Percentiles rank a stretch among this genome's conserved stretches.
These are phyloP conservation scores for Okapia johnstoni DNA, from an alignment of 2,113 vertebrate species.

Conservation along the genomic window DNA sequence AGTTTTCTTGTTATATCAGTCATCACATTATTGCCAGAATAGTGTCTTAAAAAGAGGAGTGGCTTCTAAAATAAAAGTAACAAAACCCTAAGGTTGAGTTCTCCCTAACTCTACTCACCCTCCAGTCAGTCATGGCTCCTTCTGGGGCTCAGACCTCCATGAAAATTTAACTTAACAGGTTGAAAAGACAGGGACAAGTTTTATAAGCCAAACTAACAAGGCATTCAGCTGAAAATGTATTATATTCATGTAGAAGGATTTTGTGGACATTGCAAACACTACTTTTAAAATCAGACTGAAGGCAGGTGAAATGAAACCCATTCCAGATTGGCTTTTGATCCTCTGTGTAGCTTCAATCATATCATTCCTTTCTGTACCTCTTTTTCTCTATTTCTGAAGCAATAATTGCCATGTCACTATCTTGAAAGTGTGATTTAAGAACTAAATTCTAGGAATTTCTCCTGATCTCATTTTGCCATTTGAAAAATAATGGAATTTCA, in stretches of 20 bases:
- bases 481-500: constrained; percentile 14
- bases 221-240: neutral
- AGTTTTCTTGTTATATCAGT: constrained; percentile 46
- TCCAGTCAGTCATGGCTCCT: neutral
- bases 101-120: neutral
- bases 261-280: neutral
- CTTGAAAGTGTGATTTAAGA: constrained; percentile 26
- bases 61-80: constrained; percentile 23
- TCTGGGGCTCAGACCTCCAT: neutral
- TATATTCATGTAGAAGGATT: neutral
- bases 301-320: neutral
- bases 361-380: neutral
- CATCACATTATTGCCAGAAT: neutral
- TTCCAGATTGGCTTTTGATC: neutral
- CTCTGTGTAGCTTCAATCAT: neutral
- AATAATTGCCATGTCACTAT: neutral
- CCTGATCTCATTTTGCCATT: neutral
- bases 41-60: neutral
- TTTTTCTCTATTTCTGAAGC: neutral
- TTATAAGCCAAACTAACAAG: constrained; percentile 28
- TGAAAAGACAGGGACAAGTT: constrained; percentile 12
- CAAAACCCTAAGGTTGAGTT: neutral
- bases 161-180: neutral
- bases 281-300: neutral
- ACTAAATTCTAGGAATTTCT: constrained; percentile 4